Base-by-base conservation (phyloP, 2,888 invertebrate species). In the Mesorhabditis sp. region DNA sequence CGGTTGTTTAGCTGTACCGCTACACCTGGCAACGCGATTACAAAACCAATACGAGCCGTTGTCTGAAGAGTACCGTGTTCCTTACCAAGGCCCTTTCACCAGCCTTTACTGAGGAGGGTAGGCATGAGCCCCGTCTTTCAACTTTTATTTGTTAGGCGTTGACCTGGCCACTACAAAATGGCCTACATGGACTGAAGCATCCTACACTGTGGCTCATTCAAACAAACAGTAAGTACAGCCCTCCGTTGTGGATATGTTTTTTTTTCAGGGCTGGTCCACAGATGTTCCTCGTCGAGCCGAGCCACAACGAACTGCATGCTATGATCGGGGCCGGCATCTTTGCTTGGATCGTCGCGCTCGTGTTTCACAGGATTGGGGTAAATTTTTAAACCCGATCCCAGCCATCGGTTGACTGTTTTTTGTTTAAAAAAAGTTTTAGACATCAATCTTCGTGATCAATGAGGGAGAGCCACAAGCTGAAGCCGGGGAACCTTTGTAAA, bases 161-260 rank as follows among this genome's bases (percentile, higher is more conserved):
- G 58, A 50, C 58, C 58, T 50, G n/a, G n/a, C 58, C 7, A 50
- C 7, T n/a, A 50, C 58, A 50, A 50, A 10, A n/a, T 50, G 7
- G 10, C n/a, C 58, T 50, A 50, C 58, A 50, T 50, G 58, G 58
- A 50, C 58, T 13, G 58, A 50, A 50, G 58, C 58, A 50, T 50
- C 58, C 58, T 50, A 50, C n/a, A 50, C 10, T n/a, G 10, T 50
- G 7, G 7, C 58, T n/a, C 10, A 50, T 50, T 10, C 10, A 10
- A 50, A 10, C 7, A 50, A 50, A 50, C n/a, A 50, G 58, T 50
- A 50, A 13, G 58, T 50, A 10, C n/a, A 13, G 58, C 7, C 7
- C 7, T 13, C 7, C 7, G 58, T 50, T 50, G 7, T 50, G 58
- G n/a, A n/a, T 50, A 10, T 50, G n/a, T 50, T 50, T 50, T n/a